These are phyloP conservation scores for Bellardia pandia DNA, from an alignment of 2,888 invertebrate species.

Conservation along the genomic window DNA sequence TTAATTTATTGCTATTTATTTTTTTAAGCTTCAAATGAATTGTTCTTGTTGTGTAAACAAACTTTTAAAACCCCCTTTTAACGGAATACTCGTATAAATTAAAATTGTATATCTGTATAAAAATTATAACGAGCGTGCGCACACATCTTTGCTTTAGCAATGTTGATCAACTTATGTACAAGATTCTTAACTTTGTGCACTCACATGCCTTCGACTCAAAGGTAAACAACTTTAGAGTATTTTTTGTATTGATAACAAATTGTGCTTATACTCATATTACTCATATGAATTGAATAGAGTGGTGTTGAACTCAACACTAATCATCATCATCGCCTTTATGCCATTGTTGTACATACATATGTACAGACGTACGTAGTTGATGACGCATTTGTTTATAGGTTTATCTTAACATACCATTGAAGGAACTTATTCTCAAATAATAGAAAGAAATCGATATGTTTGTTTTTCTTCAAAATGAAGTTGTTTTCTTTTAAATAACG, in stretches of 20 bases:
- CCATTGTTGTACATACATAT: background rate
- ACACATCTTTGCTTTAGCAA: constrained; percentile 54
- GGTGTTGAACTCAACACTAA: constrained; percentile 33
- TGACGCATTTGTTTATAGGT: constrained; percentile 58
- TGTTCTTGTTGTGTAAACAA: constrained; percentile 34
- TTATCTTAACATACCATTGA: background rate
- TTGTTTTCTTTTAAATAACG: too few relatives aligned
- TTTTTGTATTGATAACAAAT: constrained; percentile 35
- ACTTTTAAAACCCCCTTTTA: constrained; percentile 21
- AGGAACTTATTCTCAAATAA: background rate
- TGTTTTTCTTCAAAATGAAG: too few relatives aligned
- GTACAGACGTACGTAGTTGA: background rate
- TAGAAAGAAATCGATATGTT: too few relatives aligned
- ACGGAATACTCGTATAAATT: constrained; percentile 24
- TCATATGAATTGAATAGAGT: constrained; percentile 41
- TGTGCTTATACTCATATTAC: constrained; percentile 36
- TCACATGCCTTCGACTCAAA: constrained; percentile 57
- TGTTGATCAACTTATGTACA: constrained; percentile 57
- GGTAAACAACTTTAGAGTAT: constrained; percentile 19
- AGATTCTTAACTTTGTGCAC: constrained; percentile 16
- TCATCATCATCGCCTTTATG: background rate
- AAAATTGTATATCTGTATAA: background rate
- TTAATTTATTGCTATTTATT: constrained; percentile 25
- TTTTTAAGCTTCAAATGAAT: background rate
- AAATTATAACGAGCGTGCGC: constrained; percentile 67